A percentile compares a stretch with the other conserved stretches of the same genome.
These are phyloP conservation scores for Halichondria panicea DNA, from an alignment of 37 sponge, comb jelly and placozoan genomes.

Conservation along the genomic window DNA sequence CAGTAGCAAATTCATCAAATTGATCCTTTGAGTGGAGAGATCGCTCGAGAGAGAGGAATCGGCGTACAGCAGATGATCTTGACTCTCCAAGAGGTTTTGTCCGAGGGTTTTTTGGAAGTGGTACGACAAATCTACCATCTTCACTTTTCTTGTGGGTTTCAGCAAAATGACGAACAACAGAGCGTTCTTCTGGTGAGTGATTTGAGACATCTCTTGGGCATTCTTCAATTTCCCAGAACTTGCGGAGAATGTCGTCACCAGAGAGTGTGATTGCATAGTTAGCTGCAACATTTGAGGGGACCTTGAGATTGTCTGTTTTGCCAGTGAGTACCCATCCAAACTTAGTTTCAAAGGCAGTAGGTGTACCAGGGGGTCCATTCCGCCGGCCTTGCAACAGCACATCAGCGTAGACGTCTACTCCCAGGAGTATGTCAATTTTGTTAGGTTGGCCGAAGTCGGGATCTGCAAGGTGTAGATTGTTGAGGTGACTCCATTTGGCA, in stretches of 20 bases:
- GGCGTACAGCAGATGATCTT: conserved; percentile 14
- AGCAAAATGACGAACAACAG: conserved; percentile 34
- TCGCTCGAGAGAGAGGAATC: conserved; percentile 35
- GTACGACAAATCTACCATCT: conserved; percentile 30
- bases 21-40: conserved; percentile 23
- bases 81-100: conserved; percentile 21
- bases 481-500: conserved; percentile 25
- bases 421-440: conserved; percentile 28
- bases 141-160: conserved; percentile 3
- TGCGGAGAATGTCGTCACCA: conserved; percentile 36
- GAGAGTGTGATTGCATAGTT: conserved; percentile 8
- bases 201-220: conserved; percentile 25
- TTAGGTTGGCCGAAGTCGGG: conserved; percentile 20
- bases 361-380: conserved; percentile 33
- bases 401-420: conserved; percentile 32
- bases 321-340: conserved; percentile 52
- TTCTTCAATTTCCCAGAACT: conserved; percentile 62
- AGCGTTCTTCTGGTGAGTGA: conserved; percentile 34
- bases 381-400: conserved; percentile 42
- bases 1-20: conserved; percentile 17
- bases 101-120: conserved; percentile 10
- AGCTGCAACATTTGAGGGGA: conserved; percentile 7
- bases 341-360: conserved; percentile 38
- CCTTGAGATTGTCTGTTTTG: not conserved
- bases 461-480: conserved; percentile 12